These are phyloP conservation scores for Suncus etruscus DNA, from an alignment of 2,113 vertebrate genomes.

Conservation along the genomic window DNA sequence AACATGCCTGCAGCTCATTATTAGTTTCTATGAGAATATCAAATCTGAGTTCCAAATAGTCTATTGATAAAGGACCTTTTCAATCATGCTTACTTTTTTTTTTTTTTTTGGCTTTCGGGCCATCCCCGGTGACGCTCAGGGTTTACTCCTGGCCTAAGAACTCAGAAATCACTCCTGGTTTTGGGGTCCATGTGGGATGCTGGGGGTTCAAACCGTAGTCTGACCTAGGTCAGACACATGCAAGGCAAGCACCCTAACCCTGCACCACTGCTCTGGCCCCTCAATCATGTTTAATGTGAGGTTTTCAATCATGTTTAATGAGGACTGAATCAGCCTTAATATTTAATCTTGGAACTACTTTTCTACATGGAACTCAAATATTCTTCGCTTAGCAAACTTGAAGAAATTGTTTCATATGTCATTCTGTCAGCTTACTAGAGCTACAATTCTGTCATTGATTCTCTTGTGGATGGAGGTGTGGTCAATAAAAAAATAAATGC, in stretches of 20 bases:
- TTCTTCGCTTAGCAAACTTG: constrained; percentile 39
- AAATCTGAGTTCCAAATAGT: not conserved
- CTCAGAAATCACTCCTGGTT: too few species aligned
- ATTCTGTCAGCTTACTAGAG: not conserved
- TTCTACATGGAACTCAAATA: not conserved
- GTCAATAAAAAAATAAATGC: constrained; percentile 5
- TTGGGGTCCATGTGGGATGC: too few species aligned
- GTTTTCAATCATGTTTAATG: not conserved
- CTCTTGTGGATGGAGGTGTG: not conserved
- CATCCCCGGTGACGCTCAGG: too few species aligned
- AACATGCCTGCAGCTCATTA: not conserved
- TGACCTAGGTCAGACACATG: too few species aligned
- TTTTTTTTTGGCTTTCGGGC: too few species aligned
- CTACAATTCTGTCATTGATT: constrained; percentile 8
- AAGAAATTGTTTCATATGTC: constrained; percentile 34
- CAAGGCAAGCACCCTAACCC: too few species aligned
- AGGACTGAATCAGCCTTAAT: not conserved
- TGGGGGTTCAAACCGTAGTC: too few species aligned
- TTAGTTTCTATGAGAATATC: constrained; percentile 16
- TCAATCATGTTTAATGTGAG: too few species aligned
- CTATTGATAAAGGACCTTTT: not conserved
- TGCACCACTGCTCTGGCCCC: too few species aligned
- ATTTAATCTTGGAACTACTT: not conserved
- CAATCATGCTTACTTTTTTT: too few species aligned
- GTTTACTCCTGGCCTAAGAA: too few species aligned